Base-by-base conservation (phyloP, 92 coral and sea anemone genomes). In the Bergia puertoricense region DNA sequence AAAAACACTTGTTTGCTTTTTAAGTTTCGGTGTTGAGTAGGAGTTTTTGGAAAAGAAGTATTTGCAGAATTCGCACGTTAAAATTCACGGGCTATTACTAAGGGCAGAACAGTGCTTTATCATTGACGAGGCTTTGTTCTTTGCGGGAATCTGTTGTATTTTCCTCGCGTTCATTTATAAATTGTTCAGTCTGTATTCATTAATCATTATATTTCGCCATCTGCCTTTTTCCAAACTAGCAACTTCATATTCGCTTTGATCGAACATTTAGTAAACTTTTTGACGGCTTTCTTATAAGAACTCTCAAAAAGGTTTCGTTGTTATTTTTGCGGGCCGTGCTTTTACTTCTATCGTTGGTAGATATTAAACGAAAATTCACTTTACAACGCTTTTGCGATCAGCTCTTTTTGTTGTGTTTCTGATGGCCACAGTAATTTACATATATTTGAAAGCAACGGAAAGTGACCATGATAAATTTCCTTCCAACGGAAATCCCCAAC, bases 401-500 rank as follows among this genome's bases (percentile, higher is more conserved):
- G 43, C 6, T 84, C 77, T 82, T 69, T 84, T 50, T 84, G 68
- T 71, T 84, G 66, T 82, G 54, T 66, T 82, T 84, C 68, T 84
- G 72, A 84, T 84, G 87, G 87, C 50, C 79, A 71, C 42, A 41
- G 75, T 86, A 81, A 95, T 95, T 93, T 91, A 93, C 96, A 91
- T 93, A 83, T 46, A 81, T 88, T 88, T 94, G 92, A 93, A 92
- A 90, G 92, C 89, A 90, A 86, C 96, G 98, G 96, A 95, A 95
- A 85, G 93, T 82, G 67, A 45, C 91, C 91, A 93, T 89, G 94
- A 90, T 90, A 93, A 93, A 95, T 95, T 95, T 95, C 98, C 96
- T 93, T 71, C 68, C 56, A 91, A 91, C 98, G 98, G 98, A 95
- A 95, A 93, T 95, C 90, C 79, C 92, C 92, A 57, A 74, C 96